These are phyloP conservation scores for Pipistrellus kuhlii DNA, from an alignment of 2,797 vertebrate genomes.

Conservation along the genomic window DNA sequence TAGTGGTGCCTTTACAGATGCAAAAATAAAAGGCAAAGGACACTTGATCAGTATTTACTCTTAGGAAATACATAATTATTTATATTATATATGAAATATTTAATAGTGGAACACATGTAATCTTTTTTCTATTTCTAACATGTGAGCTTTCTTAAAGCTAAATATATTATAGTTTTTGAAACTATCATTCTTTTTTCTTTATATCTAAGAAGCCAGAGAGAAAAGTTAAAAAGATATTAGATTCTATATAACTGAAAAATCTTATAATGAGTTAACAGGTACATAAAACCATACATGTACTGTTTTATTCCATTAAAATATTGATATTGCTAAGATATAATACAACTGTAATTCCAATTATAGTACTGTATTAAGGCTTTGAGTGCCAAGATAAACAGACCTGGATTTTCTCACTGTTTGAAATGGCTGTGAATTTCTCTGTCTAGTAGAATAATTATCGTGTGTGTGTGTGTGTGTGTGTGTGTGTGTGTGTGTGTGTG, in stretches of 20 bases:
- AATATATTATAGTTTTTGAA: constrained; percentile 35
- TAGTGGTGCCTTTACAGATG: background rate
- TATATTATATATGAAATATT: background rate
- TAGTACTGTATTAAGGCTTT: background rate
- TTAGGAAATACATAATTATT: background rate
- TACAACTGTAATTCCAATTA: background rate
- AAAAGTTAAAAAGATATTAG: constrained; percentile 56
- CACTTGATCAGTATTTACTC: background rate
- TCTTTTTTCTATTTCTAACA: constrained; percentile 23
- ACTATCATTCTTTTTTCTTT: constrained; percentile 52
- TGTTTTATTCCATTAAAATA: constrained; percentile 55
- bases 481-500: background rate
- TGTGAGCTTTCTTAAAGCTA: background rate
- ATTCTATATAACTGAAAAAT: constrained; percentile 28
- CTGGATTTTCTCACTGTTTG: constrained; percentile 36
- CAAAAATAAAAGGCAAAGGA: constrained; percentile 44
- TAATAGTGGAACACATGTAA: background rate
- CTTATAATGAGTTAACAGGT: constrained; percentile 8
- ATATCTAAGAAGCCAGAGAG: constrained; percentile 15
- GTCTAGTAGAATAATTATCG: background rate
- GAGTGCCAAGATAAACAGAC: constrained; percentile 29
- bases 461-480: background rate
- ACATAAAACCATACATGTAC: background rate
- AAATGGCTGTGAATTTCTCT: constrained; percentile 40
- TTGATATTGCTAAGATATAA: constrained; percentile 10